These are phyloP conservation scores for Larimichthys crocea DNA, from an alignment of 2,113 vertebrate species.

Conservation along the genomic window DNA sequence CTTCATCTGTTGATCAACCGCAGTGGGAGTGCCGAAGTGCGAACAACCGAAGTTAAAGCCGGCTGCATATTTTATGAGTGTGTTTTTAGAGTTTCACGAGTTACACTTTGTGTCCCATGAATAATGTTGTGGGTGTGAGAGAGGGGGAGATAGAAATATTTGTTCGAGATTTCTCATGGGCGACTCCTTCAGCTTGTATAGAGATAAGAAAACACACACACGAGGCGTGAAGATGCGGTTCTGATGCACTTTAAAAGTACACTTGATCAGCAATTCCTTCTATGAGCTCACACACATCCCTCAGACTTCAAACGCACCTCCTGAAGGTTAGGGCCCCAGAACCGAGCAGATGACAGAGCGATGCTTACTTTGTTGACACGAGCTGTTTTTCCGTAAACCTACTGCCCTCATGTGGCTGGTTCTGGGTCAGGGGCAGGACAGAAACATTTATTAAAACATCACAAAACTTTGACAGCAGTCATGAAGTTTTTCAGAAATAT, in stretches of 20 bases:
- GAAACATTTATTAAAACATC: neutral
- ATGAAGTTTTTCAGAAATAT: neutral
- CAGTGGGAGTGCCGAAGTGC: neutral
- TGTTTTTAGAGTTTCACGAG: slow-evolving; percentile 7
- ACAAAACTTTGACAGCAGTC: neutral
- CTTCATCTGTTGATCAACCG: slow-evolving; percentile 18
- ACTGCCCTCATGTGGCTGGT: slow-evolving; percentile 44
- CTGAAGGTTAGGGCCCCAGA: slow-evolving; percentile 49
- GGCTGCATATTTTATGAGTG: slow-evolving; percentile 9
- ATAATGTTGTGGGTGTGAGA: slow-evolving; percentile 32
- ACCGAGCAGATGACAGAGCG: slow-evolving; percentile 26
- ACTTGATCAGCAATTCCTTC: slow-evolving; percentile 71
- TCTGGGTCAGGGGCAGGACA: slow-evolving; percentile 4
- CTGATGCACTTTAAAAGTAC: slow-evolving; percentile 65
- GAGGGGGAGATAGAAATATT: slow-evolving; percentile 28
- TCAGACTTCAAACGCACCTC: slow-evolving; percentile 64
- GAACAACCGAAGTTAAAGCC: slow-evolving; percentile 9
- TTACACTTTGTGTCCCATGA: slow-evolving; percentile 23
- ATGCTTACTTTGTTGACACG: slow-evolving; percentile 39
- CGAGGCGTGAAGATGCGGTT: slow-evolving; percentile 8
- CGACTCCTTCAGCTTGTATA: slow-evolving; percentile 21
- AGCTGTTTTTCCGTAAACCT: slow-evolving; percentile 32
- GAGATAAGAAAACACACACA: slow-evolving; percentile 31
- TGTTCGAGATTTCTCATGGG: slow-evolving; percentile 56
- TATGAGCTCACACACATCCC: slow-evolving; percentile 51